Base-by-base conservation (phyloP, 2,888 invertebrate genomes). In the Parascotia fuliginaria region DNA sequence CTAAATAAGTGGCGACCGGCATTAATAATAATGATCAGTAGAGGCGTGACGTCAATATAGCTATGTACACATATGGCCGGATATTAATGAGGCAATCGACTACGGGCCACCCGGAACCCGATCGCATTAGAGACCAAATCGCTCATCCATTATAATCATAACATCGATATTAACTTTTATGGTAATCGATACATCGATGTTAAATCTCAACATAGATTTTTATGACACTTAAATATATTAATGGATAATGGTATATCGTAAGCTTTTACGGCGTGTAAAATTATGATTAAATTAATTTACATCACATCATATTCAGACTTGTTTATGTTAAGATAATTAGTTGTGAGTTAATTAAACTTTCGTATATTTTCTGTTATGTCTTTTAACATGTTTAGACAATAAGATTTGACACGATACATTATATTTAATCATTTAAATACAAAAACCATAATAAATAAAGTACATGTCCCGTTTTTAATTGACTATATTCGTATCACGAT, bases 81-180 rank as follows among this genome's bases (percentile, higher is more conserved):
- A 82, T 83, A 86, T 85, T 87, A 85, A 87, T 85, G 85, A 85
- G 83, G 77, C 81, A 81, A 84, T 83, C 79, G 79, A 65, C 75
- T 61, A 57, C 70, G 65, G 69, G 61, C 70, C 68, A 68, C 55
- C 54, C 73, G 77, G 75, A 77, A 76, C 73, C 73, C 72, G 75
- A 76, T 74, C 77, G 67, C 76, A 75, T 77, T 77, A 76, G 70
- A 65, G 70, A 51, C 67, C 68, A 71, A 77, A 76, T 74, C 74
- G 68, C 61, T 72, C 73, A 74, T 77, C 75, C 73, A 81, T 84
- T 83, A 83, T 73, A 70, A 70, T 70, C 72, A 74, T 78, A 77
- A 79, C 58, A 49, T 73, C 73, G 62, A 60, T 72, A 74, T 77
- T 70, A 67, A 77, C 63, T 74, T 78, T 79, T 77, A 79, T 74